Conservation (phyloP, 2,113 vertebrate species). For the Ornithorhynchus anatinus region DNA sequence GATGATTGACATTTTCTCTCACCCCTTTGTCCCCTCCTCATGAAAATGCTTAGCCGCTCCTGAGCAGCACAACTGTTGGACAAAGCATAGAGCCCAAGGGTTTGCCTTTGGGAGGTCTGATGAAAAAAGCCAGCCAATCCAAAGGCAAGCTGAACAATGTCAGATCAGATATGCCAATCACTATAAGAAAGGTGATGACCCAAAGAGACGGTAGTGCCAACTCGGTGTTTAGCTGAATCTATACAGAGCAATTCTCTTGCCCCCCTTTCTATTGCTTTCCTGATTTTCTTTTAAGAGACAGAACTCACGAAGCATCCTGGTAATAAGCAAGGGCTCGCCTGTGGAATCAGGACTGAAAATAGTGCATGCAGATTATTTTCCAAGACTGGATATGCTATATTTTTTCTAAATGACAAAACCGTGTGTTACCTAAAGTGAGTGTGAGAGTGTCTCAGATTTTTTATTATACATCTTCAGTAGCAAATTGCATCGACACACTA, state of each 20-base stretch:
- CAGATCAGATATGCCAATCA: constrained; percentile 44
- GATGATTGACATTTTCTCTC: constrained; percentile 48
- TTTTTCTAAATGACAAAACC: background rate
- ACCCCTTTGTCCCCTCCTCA: constrained; percentile 60
- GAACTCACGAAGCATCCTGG: background rate
- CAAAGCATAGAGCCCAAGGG: constrained; percentile 13
- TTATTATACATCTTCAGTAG: background rate
- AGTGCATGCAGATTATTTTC: background rate
- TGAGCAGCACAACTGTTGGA: constrained; percentile 4
- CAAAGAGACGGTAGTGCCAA: constrained; percentile 7
- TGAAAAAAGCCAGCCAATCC: background rate
- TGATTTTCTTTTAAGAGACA: background rate
- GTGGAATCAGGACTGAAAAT: background rate
- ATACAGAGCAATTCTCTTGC: background rate
- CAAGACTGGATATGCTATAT: background rate
- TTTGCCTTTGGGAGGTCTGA: constrained; percentile 49
- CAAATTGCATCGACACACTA: background rate
- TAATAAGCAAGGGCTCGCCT: background rate
- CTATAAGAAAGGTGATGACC: constrained; percentile 24
- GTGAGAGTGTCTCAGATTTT: background rate
- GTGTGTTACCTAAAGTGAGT: background rate
- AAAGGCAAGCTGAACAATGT: constrained; percentile 30
- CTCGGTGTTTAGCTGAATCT: background rate
- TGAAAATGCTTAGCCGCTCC: constrained; percentile 56
- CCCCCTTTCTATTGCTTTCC: background rate